A percentile compares a stretch with the other conserved stretches of the same genome.
These are phyloP conservation scores for Anoplopoma fimbria DNA, from an alignment of 2,113 vertebrate genomes.

Conservation along the genomic window DNA sequence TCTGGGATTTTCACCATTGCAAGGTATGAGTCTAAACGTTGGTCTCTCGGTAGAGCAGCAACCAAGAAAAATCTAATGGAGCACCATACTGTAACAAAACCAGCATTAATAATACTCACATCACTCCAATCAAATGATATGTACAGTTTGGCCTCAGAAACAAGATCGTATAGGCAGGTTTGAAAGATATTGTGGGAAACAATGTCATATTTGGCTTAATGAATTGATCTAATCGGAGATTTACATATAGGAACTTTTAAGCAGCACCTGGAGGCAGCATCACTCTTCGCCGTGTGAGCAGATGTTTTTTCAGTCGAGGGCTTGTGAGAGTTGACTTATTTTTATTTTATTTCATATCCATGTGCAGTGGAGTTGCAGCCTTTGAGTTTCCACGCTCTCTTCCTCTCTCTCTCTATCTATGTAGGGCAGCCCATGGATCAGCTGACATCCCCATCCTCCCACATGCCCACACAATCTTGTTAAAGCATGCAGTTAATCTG, in stretches of 20 bases:
- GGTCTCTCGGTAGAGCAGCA: neutral
- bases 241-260: neutral
- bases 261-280: constrained; percentile 30
- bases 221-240: constrained; percentile 30
- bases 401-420: constrained; percentile 69
- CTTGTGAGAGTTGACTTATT: constrained; percentile 8
- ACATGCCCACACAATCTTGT: constrained; percentile 84
- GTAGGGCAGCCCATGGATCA: constrained; percentile 83
- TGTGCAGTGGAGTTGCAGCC: constrained; percentile 58
- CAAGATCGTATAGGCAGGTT: constrained; percentile 13
- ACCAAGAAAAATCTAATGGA: neutral
- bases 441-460: constrained; percentile 85
- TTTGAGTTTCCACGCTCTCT: constrained; percentile 62
- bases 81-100: neutral
- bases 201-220: constrained; percentile 25
- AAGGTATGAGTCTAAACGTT: neutral
- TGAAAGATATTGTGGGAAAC: constrained; percentile 19
- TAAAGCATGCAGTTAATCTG: constrained; percentile 84
- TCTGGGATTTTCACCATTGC: neutral
- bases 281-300: constrained; percentile 22
- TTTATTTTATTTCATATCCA: constrained; percentile 5
- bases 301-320: constrained; percentile 28
- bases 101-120: constrained; percentile 34
- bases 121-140: constrained; percentile 33
- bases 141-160: constrained; percentile 27